phyloP scores from a whole-genome alignment of 2,888 invertebrate species.

The Leuctra nigra region DNA sequence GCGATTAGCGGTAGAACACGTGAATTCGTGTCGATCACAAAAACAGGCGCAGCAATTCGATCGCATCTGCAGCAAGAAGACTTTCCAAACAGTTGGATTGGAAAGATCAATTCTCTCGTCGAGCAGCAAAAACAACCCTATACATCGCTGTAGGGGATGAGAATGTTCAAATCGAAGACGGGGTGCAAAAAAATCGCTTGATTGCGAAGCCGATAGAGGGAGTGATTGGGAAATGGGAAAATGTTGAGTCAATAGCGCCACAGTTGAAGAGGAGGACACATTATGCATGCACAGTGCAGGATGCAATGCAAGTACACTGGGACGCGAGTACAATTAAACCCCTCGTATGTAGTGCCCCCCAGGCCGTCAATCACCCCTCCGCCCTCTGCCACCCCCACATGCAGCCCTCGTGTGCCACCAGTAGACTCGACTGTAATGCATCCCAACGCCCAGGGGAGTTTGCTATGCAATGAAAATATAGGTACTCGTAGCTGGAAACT shows the following conservation, averaged over 20 bases:
- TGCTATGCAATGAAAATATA: neutral
- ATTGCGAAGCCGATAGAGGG: neutral
- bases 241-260: conserved; percentile 1
- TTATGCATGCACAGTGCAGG: neutral
- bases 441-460: neutral
- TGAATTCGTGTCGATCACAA: too few relatives aligned
- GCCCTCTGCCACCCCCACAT: neutral
- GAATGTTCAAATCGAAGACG: neutral
- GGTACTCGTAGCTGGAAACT: neutral
- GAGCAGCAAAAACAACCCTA: neutral
- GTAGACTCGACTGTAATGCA: neutral
- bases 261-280: too few relatives aligned
- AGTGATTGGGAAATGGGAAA: neutral
- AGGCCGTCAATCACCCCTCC: conserved; percentile 10
- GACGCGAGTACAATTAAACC: conserved; percentile 12
- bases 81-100: too few relatives aligned
- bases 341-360: neutral
- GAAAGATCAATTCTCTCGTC: neutral
- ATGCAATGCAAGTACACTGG: neutral
- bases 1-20: too few relatives aligned
- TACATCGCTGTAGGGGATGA: neutral
- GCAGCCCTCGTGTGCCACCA: neutral
- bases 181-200: neutral
- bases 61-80: too few relatives aligned
- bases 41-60: too few relatives aligned